Evolutionary conservation across 2,888 invertebrate species (phyloP), one percentile per base, ranked within the genome.

Genomic region (Eupithecia inturbata): DNA sequence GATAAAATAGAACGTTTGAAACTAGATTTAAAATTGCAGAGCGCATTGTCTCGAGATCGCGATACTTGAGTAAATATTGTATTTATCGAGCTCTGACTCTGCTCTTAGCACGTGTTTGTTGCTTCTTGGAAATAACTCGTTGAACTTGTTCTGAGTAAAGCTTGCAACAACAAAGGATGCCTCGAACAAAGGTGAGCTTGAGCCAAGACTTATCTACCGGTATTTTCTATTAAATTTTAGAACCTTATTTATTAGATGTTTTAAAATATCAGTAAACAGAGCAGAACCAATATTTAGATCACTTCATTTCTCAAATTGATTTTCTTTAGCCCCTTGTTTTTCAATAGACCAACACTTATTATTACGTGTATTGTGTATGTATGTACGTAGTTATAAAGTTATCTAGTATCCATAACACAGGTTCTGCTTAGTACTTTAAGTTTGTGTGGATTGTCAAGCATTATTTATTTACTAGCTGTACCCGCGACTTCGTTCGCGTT

Each of bases 1-100:
- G 75, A 73, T 76, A 73, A 66, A 75, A 68, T 68, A 70, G 66
- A 53, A 67, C 68, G 70, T 66, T 60, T 22, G 60, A 31, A 68
- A 73, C 75, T 72, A 73, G 68, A 71, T 76, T 73, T 76, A 76
- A 73, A 76, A 73, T 76, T 70, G 70, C 57, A 76, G 72, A 67
- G 68, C 41, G 64, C 66, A 69, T 70, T 72, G 72, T 70, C 70
- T 75, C 53, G 53, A 69, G 72, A 67, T 72, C 69, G 45, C 39
- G 64, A 68, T 68, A 67, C 49, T 74, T 63, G 53, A 60, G 74
- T 70, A 69, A 72, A 72, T 75, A 72, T 70, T 70, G 66, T 41
- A 53, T 69, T 31, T 53, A 67, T 70, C 62, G 62, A 49, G 45
- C 28, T 60, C 9, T 7, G 9, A 63, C 16, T 68, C 45, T 66